Base-by-base conservation (phyloP, 2,113 vertebrate genomes). In the Galbula dea region DNA sequence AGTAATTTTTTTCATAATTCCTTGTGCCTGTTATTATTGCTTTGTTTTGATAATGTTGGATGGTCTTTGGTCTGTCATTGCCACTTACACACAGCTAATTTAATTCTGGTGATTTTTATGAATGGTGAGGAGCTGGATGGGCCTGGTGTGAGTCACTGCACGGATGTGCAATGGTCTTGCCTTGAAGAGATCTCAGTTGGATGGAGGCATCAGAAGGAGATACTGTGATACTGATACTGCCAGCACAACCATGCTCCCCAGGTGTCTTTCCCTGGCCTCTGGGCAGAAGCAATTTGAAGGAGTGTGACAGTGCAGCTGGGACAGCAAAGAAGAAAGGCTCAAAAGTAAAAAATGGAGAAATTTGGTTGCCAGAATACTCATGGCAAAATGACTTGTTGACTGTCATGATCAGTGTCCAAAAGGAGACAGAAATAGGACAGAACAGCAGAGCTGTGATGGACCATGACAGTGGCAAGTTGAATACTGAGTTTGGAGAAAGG, bases 1-100 rank as follows among this genome's bases (percentile, higher is more conserved):
- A 98, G 94, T 98, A 98, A 98, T 98, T 98, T 97, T 96, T 98
- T 98, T 98, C 98, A 90, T 98, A 98, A 97, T 94, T 96, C 77
- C 81, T 95, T 87, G 94, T 95, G 93, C 96, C 83, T 91, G 41
- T 66, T 43, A 20, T 95, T 81, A 54, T 8, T 96, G 59, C 9
- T 79, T 88, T 85, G 62, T 69, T 20, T 55, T 91, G 54, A 9
- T 26, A 63, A 46, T 30, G 12, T 7, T 76, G 41, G 11, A 58
- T 67, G 67, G 26, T 58, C 36, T 71, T n/a, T 79, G 32, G 12
- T 82, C 20, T 75, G 45, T 79, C 5, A 1, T 29, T 84, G 36
- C 18, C 34, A 57, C 10, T 22, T n/a, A 54, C 74, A 1, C 36
- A 27, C 7, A 26, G n/a, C 36, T 2, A 1, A 12, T 2, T 48